Evolutionary conservation across 2,797 vertebrate species (phyloP).

Genomic region (Sciurus carolinensis): DNA sequence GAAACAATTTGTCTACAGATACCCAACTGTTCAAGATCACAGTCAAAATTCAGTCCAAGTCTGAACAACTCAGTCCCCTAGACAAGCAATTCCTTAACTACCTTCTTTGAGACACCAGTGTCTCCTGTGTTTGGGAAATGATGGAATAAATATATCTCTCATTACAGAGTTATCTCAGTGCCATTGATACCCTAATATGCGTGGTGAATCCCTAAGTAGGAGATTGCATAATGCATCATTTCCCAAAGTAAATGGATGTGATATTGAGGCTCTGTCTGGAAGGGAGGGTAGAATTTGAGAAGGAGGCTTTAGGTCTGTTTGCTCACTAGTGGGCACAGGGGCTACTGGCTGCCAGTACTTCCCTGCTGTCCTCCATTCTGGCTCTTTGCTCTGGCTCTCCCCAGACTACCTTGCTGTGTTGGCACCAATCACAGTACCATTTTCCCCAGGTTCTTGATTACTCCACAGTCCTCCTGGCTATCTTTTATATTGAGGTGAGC

Average conservation of each 20-base stretch:
- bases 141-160: background rate
- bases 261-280: background rate
- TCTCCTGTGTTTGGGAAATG: background rate
- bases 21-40: background rate
- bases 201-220: background rate
- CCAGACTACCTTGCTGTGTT: background rate
- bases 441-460: background rate
- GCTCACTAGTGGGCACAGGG: background rate
- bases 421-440: background rate
- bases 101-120: background rate
- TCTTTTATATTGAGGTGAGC: background rate
- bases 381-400: background rate
- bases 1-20: background rate
- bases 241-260: background rate
- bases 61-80: constrained; percentile 25
- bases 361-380: background rate
- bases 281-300: background rate
- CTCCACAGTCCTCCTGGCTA: background rate
- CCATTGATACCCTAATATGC: background rate
- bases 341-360: background rate
- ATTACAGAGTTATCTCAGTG: background rate
- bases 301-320: background rate
- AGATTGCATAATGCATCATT: background rate
- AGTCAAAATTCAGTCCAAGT: constrained; percentile 38
- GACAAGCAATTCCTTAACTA: background rate